Conservation (phyloP, 2,888 invertebrate species). For the Dicycla oo region DNA sequence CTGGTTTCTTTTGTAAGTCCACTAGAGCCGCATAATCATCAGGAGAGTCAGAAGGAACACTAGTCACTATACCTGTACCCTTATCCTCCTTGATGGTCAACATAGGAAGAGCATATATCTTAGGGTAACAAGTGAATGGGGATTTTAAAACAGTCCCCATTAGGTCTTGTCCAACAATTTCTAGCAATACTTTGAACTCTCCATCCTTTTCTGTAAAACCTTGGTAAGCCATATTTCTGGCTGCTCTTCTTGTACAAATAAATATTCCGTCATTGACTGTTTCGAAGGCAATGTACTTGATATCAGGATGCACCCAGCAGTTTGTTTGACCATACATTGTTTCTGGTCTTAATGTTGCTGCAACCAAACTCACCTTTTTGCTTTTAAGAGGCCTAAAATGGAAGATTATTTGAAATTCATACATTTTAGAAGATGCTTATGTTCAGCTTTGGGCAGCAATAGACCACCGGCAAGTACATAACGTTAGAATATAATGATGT, state of each 20-base stretch:
- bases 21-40: conserved; percentile 99
- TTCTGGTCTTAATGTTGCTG: conserved; percentile 99
- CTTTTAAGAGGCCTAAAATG: conserved; percentile 87
- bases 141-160: conserved; percentile 96
- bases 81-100: conserved; percentile 99
- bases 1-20: conserved; percentile 98
- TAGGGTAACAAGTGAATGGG: conserved; percentile 95
- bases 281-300: conserved; percentile 97
- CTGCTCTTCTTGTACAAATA: conserved; percentile 96
- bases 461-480: background rate
- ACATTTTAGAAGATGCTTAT: background rate
- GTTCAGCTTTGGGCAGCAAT: background rate
- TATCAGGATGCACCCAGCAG: conserved; percentile 99
- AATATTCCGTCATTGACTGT: conserved; percentile 94
- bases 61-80: conserved; percentile 99
- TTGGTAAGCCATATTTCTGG: conserved; percentile 99
- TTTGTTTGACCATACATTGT: conserved; percentile 99
- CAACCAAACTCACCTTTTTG: conserved; percentile 95
- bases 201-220: conserved; percentile 96
- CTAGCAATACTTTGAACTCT: conserved; percentile 92
- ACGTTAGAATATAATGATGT: background rate
- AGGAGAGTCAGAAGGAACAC: conserved; percentile 99
- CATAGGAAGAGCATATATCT: conserved; percentile 99
- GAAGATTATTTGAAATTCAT: conserved; percentile 1
- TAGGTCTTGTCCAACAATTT: conserved; percentile 93